Percentiles rank a stretch among this genome's conserved stretches.
phyloP scores from a whole-genome alignment of 2,888 invertebrate genomes.

The Cataglyphis cursor region DNA sequence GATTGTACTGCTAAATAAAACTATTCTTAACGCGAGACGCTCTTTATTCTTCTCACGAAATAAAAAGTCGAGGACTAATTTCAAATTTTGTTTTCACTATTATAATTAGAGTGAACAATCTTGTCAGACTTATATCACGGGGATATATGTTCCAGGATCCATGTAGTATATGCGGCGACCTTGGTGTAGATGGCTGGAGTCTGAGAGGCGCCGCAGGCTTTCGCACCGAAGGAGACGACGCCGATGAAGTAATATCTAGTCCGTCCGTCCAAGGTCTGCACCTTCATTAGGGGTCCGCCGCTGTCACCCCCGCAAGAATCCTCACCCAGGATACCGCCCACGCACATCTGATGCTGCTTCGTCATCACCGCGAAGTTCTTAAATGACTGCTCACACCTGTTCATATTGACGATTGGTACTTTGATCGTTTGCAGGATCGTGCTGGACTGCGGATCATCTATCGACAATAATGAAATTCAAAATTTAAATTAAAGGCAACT shows the following conservation, averaged over 20 bases:
- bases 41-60: background rate
- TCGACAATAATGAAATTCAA: background rate
- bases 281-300: conserved; percentile 78
- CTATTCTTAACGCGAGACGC: background rate
- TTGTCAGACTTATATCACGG: conserved; percentile 53
- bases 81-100: background rate
- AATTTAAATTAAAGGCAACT: background rate
- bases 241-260: conserved; percentile 69
- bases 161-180: conserved; percentile 89
- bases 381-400: conserved; percentile 75
- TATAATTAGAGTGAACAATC: background rate
- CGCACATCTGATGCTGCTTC: conserved; percentile 78
- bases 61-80: background rate
- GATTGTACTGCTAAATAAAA: background rate
- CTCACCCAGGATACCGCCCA: conserved; percentile 70
- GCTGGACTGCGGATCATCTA: conserved; percentile 78
- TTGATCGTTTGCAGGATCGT: conserved; percentile 86
- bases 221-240: conserved; percentile 79
- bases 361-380: conserved; percentile 72
- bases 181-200: conserved; percentile 92
- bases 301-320: conserved; percentile 81
- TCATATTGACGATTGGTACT: conserved; percentile 86
- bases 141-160: conserved; percentile 89
- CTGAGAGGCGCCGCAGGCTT: conserved; percentile 88
- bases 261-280: conserved; percentile 55